Evolutionary conservation across 1,140 invertebrate species (phyloP).

Genomic region (Drosophila kanapiae): DNA sequence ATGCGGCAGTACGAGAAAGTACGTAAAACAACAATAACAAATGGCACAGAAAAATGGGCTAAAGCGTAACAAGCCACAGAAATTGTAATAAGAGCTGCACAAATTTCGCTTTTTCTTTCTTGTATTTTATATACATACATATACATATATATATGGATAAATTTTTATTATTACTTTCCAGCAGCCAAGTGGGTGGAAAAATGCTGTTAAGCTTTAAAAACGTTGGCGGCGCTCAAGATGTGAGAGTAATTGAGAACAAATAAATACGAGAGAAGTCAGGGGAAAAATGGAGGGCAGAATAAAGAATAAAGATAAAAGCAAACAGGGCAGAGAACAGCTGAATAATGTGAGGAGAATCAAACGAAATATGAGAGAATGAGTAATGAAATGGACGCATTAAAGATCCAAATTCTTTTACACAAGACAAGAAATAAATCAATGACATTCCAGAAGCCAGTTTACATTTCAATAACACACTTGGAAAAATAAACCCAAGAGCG

Average conservation of each 20-base stretch:
- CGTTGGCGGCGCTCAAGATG: slow-evolving; percentile 34
- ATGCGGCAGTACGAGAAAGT: slow-evolving; percentile 50
- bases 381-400: slow-evolving; percentile 43
- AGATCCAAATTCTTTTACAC: slow-evolving; percentile 11
- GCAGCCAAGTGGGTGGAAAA: slow-evolving; percentile 55
- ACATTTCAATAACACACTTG: slow-evolving; percentile 2
- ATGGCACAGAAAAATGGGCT: slow-evolving; percentile 66
- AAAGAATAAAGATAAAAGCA: slow-evolving; percentile 26
- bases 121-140: slow-evolving; percentile 38
- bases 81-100: slow-evolving; percentile 65
- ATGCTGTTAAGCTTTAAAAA: slow-evolving; percentile 76
- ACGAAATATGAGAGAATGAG: slow-evolving; percentile 44
- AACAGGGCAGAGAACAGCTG: slow-evolving; percentile 11
- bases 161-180: slow-evolving; percentile 50
- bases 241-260: slow-evolving; percentile 65
- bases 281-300: background rate
- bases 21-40: slow-evolving; percentile 68
- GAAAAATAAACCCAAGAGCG: background rate
- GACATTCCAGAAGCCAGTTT: background rate
- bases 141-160: slow-evolving; percentile 15
- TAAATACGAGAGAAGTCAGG: slow-evolving; percentile 45
- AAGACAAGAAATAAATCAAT: slow-evolving; percentile 32
- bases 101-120: slow-evolving; percentile 55
- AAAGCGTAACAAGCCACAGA: slow-evolving; percentile 57
- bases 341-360: slow-evolving; percentile 27